phyloP scores from a whole-genome alignment of 1,140 invertebrate species.

The Myzus persicae region DNA sequence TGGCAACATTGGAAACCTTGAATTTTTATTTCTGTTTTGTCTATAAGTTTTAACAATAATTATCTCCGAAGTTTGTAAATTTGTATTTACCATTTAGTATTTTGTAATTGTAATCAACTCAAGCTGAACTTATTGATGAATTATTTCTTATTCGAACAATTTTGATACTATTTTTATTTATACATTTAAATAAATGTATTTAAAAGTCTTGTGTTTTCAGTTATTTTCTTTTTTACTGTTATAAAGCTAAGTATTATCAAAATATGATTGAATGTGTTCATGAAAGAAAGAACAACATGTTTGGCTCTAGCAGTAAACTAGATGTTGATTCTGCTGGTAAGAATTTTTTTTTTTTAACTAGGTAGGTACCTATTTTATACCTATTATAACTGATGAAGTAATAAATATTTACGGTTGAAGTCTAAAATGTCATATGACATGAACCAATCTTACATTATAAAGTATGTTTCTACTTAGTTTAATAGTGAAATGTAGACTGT shows the following conservation, averaged over 20 bases:
- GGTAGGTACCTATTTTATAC: background rate
- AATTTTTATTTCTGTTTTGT: background rate
- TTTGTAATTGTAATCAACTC: background rate
- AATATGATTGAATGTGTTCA: constrained; percentile 49
- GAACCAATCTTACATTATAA: background rate
- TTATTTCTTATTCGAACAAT: background rate
- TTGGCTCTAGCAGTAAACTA: constrained; percentile 44
- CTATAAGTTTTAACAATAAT: constrained; percentile 30
- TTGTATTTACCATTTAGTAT: background rate
- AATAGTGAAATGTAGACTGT: background rate
- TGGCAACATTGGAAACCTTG: constrained; percentile 54
- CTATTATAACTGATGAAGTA: background rate
- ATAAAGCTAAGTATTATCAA: constrained; percentile 6
- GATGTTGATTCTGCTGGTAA: constrained; percentile 33
- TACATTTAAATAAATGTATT: background rate
- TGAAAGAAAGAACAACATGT: constrained; percentile 55
- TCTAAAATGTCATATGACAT: background rate
- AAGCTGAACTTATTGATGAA: background rate
- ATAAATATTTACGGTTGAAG: background rate
- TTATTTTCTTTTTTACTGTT: background rate
- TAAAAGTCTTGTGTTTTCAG: background rate
- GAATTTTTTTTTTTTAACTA: background rate
- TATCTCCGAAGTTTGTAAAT: background rate
- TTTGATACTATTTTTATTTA: background rate
- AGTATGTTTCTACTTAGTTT: background rate